Evolutionary conservation across 2,888 invertebrate genomes (phyloP), one percentile per base, ranked within the genome.

Genomic region (Andrena minutula): DNA sequence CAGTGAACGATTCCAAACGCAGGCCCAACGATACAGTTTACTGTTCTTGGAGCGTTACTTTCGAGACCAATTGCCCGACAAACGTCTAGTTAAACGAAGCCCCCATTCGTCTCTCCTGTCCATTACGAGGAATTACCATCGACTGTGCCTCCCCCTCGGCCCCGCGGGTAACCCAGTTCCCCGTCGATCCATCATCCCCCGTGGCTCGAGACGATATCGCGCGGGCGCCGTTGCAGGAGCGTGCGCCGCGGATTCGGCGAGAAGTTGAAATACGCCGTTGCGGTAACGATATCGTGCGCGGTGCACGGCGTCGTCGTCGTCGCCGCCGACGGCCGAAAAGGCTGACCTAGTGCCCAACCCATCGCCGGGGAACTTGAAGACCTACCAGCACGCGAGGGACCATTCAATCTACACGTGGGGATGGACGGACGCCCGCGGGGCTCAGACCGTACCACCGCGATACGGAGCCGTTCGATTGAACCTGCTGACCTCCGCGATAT

Each of bases 271-370:
- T 83, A 81, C 68, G 70, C 61, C 76, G 75, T 76, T 79, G 82
- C 82, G 68, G 78, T 69, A 49, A 73, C 12, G 77, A 80, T 84
- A 83, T 85, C 80, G 79, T 69, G 83, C 68, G 56, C 72, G 32
- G 35, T 41, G 79, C 23, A 28, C 75, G 75, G 51, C 12, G 70
- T 20, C 10, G 30, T 53, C 64, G 74, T 74, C 68, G 83, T 0
- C 5, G 41, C 16, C 41, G 41, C 2, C 41, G 3, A 1, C 41
- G 41, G 41, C 41, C 41, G 41, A 71, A 85, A 86, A 84, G 83
- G 78, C 80, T 89, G 89, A 90, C 90, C 90, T 83, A 90, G 86
- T 90, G 86, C 75, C 89, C 89, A 87, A 81, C 85, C 89, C 85
- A 88, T 86, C 86, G 78, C 66, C 30, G 8, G 10, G 74, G 53